Evolutionary conservation across 2,797 vertebrate genomes (phyloP).

Genomic region (Todus mexicanus): DNA sequence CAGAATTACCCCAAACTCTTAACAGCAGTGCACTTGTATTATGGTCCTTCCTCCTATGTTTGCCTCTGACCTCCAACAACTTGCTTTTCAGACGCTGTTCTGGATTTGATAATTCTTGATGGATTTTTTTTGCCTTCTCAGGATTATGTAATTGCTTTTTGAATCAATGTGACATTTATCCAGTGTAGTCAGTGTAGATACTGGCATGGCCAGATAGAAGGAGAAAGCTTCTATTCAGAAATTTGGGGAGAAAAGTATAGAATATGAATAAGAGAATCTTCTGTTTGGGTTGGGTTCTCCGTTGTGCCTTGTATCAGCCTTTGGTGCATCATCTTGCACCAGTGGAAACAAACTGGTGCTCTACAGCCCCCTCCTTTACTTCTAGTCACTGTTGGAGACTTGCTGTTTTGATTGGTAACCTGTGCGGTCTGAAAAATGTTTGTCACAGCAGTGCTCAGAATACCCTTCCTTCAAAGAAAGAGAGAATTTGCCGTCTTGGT

Average conservation of each 20-base stretch:
- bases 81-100: background rate
- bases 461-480: background rate
- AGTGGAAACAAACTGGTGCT: background rate
- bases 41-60: background rate
- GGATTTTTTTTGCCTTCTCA: background rate
- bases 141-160: background rate
- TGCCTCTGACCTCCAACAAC: background rate
- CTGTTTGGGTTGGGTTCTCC: background rate
- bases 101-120: background rate
- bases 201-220: background rate
- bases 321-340: background rate
- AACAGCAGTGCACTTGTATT: background rate
- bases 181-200: background rate
- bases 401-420: background rate
- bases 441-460: background rate
- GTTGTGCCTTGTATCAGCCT: background rate
- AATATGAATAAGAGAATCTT: background rate
- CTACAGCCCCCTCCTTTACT: background rate
- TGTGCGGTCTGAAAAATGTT: background rate
- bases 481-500: background rate
- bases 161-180: background rate
- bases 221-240: background rate
- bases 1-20: background rate
- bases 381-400: background rate
- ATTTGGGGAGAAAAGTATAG: rapidly evolving